phyloP scores from a whole-genome alignment of 2,797 vertebrate genomes.

The Lophius americanus region DNA sequence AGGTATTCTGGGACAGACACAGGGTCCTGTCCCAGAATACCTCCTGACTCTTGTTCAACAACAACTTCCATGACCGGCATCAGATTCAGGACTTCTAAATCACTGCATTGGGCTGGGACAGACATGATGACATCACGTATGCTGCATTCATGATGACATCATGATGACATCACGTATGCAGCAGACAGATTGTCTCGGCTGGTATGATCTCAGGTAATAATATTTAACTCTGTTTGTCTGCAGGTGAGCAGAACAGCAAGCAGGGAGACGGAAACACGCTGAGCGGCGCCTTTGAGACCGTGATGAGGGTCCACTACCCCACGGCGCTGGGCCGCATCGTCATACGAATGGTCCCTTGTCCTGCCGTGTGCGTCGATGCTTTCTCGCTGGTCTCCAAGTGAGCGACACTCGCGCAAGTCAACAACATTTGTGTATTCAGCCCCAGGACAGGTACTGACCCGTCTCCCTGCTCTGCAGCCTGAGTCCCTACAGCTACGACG shows the following conservation, averaged over 20 bases:
- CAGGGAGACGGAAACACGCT: constrained; percentile 95
- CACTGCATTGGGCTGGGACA: too few species aligned
- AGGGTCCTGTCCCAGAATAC: too few species aligned
- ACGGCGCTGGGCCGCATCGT: constrained; percentile 89
- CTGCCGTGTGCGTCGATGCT: constrained; percentile 92
- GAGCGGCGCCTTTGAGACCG: constrained; percentile 88
- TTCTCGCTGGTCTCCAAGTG: constrained; percentile 96
- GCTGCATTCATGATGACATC: too few species aligned
- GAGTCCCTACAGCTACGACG: constrained; percentile 95
- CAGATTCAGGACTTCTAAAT: too few species aligned
- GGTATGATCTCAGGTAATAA: neutral
- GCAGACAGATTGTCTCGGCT: too few species aligned
- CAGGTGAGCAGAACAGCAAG: constrained; percentile 93
- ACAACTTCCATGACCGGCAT: too few species aligned
- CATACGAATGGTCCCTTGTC: constrained; percentile 92
- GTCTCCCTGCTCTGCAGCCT: constrained; percentile 79
- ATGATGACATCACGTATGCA: too few species aligned
- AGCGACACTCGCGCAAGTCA: constrained; percentile 43
- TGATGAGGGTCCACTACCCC: constrained; percentile 96
- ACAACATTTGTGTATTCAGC: neutral
- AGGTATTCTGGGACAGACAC: too few species aligned
- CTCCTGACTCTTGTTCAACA: too few species aligned
- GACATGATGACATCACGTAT: too few species aligned
- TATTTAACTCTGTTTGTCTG: neutral
- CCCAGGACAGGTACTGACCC: neutral